Percentiles rank a stretch among this genome's conserved stretches.
These are phyloP conservation scores for Sinelater perroti DNA, from an alignment of 2,888 invertebrate species.

Conservation along the genomic window DNA sequence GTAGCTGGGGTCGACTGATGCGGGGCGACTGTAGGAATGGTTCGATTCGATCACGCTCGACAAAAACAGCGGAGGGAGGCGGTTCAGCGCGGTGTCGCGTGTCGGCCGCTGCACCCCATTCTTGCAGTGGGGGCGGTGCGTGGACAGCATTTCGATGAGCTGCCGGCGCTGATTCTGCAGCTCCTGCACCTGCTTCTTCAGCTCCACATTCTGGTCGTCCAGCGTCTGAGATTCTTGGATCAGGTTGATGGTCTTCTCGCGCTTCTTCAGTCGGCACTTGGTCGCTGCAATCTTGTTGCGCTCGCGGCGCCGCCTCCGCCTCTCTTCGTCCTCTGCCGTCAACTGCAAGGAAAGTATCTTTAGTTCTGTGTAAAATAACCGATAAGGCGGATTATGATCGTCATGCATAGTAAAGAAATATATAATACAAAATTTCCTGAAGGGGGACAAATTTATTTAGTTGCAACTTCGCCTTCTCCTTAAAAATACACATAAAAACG, in stretches of 20 bases:
- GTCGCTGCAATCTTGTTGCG: conserved; percentile 95
- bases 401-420: no score
- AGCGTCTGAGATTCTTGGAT: conserved; percentile 87
- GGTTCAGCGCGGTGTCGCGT: conserved; percentile 49
- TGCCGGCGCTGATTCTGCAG: conserved; percentile 81
- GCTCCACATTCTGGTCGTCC: conserved; percentile 84
- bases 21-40: conserved; percentile 55
- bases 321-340: conserved; percentile 91
- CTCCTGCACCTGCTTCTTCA: conserved; percentile 84
- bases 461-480: no score
- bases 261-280: conserved; percentile 92
- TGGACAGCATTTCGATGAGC: conserved; percentile 80
- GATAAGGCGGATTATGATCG: no score
- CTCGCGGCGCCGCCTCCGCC: conserved; percentile 84
- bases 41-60: conserved; percentile 52
- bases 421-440: no score
- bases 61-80: conserved; percentile 54
- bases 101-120: conserved; percentile 56
- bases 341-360: conserved; percentile 71
- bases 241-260: conserved; percentile 85
- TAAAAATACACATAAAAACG: no score
- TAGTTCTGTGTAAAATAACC: no score
- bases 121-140: conserved; percentile 77
- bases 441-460: no score
- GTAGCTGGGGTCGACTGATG: conserved; percentile 48